Conservation (phyloP, 2,113 vertebrate species). For the Sclerurus mexicanus region DNA sequence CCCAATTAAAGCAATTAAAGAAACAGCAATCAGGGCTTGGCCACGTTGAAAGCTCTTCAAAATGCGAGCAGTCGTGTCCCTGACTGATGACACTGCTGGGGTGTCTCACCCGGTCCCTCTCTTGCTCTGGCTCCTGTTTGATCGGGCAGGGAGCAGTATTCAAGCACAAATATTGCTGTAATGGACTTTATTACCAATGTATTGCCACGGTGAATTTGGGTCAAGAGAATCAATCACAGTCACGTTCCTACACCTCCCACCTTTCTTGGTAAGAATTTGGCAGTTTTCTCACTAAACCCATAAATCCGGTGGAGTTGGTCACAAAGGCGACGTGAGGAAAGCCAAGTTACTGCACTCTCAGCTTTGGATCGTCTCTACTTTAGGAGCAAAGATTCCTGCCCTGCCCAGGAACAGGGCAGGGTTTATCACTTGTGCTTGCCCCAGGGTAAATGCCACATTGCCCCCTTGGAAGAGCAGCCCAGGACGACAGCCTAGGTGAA, state of each 20-base stretch:
- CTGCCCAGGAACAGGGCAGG: neutral
- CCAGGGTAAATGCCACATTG: neutral
- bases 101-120: neutral
- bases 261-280: neutral
- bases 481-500: neutral
- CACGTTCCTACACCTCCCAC: neutral
- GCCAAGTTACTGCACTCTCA: neutral
- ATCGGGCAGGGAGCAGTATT: neutral
- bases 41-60: neutral
- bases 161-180: neutral
- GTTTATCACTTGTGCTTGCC: neutral
- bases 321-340: neutral
- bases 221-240: neutral
- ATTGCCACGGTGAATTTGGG: neutral
- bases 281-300: neutral
- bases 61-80: neutral
- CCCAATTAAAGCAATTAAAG: neutral
- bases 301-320: neutral
- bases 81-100: neutral
- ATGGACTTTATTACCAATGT: neutral
- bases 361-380: neutral
- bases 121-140: neutral
- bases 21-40: neutral
- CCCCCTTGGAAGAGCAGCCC: neutral
- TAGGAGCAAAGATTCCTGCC: neutral